Base-by-base conservation (phyloP, 2,113 vertebrate genomes). In the Amia ocellicauda region DNA sequence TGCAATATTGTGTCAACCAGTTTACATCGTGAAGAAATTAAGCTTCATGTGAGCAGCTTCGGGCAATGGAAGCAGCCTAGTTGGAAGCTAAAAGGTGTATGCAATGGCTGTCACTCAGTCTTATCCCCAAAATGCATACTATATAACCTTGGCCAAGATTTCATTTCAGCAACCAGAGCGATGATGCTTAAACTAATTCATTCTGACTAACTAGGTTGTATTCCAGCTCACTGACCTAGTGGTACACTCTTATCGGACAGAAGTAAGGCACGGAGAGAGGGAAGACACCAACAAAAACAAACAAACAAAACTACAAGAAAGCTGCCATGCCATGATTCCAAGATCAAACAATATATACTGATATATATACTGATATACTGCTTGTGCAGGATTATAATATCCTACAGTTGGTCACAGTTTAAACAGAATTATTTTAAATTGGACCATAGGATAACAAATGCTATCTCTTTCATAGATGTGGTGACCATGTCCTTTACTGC, bases 81-180 rank as follows among this genome's bases (percentile, higher is more conserved):
- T 11, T 49, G 31, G 3, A 16, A 68, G 69, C 72, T 74, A 74
- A 64, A 75, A 80, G 74, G 69, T 76, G 63, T 43, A 59, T 7
- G 22, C 49, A 67, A 36, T 51, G 49, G 63, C 69, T 77, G 77
- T 79, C 78, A 70, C 61, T 84, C 78, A 55, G 50, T 40, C 51
- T 7, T 9, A 53, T 27, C 58, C 51, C 47, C 54, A 1, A 59
- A 60, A 41, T 61, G 16, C 0, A 2, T 26, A 47, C 49, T 24
- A 24, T 42, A 19, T 7, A 13, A 51, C 64, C 66, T 61, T 24
- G 56, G 67, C 72, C 53, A 42, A 61, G 62, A 64, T 58, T 20
- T 41, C 57, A 49, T 3, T 14, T 67, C 57, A 50, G 23, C 58
- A 58, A 69, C 43, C 11, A 58, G 50, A 69, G 26, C 72, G 72